A percentile compares a stretch with the other conserved stretches of the same genome.
phyloP scores from a whole-genome alignment of 2,797 vertebrate genomes.

The Enteromius thamalakanensis region DNA sequence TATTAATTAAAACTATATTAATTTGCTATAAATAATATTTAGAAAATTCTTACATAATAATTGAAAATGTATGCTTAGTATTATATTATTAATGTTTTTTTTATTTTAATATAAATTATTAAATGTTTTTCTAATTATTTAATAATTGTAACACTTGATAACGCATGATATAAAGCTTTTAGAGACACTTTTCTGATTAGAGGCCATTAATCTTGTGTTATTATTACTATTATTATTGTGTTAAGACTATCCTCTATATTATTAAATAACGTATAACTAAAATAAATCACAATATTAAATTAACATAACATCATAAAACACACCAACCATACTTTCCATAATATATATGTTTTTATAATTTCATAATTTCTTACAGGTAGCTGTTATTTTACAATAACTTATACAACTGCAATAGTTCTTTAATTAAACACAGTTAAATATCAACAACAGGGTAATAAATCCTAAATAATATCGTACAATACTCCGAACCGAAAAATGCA shows the following conservation, averaged over 20 bases:
- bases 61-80: not conserved
- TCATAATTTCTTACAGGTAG: not conserved
- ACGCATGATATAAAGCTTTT: not conserved
- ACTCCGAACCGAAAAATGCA: not conserved
- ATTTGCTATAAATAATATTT: not conserved
- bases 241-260: not conserved
- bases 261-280: not conserved
- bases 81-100: not conserved
- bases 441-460: not conserved
- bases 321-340: not conserved
- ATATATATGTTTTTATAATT: not conserved
- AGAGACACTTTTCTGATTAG: not conserved
- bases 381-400: not conserved
- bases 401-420: not conserved
- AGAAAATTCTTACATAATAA: not conserved
- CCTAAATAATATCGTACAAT: not conserved
- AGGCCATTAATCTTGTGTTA: no score
- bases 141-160: not conserved
- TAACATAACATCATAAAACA: not conserved
- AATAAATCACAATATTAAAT: not conserved
- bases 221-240: not conserved
- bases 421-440: not conserved
- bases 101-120: not conserved
- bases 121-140: not conserved
- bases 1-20: not conserved